Percentiles rank a stretch among this genome's conserved stretches.
Conservation (phyloP, 2,888 invertebrate species). For the Zaprionus obscuricornis region DNA sequence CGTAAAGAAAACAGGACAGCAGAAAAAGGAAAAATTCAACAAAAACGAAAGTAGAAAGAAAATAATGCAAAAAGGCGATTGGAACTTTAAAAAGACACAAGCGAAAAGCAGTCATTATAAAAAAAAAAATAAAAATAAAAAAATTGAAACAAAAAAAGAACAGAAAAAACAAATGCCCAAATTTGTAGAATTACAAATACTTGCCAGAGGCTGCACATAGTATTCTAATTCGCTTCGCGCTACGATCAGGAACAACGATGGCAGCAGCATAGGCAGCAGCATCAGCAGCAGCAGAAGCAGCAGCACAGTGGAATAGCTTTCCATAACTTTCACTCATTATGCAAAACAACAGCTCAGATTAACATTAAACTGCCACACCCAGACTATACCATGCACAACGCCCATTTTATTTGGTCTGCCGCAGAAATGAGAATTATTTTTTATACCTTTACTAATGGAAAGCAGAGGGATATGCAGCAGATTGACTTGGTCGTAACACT, state of each 20-base stretch:
- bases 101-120: too few relatives aligned
- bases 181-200: neutral
- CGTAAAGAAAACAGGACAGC: conserved; percentile 9
- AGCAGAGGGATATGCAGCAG: neutral
- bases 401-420: conserved; percentile 6
- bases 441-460: neutral
- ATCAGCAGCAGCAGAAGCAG: neutral
- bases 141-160: neutral
- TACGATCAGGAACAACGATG: too few relatives aligned
- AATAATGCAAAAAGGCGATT: conserved; percentile 6
- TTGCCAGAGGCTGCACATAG: too few relatives aligned
- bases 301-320: too few relatives aligned
- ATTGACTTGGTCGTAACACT: neutral
- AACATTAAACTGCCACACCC: conserved; percentile 30
- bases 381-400: neutral
- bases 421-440: conserved; percentile 34
- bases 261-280: too few relatives aligned
- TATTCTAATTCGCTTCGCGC: too few relatives aligned
- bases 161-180: neutral
- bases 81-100: neutral
- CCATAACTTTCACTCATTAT: conserved; percentile 48
- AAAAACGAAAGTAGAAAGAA: conserved; percentile 9
- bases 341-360: conserved; percentile 54
- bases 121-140: too few relatives aligned
- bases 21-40: conserved; percentile 7